Evolutionary conservation across 2,888 invertebrate genomes (phyloP).

Genomic region (Rhamnusium bicolor): DNA sequence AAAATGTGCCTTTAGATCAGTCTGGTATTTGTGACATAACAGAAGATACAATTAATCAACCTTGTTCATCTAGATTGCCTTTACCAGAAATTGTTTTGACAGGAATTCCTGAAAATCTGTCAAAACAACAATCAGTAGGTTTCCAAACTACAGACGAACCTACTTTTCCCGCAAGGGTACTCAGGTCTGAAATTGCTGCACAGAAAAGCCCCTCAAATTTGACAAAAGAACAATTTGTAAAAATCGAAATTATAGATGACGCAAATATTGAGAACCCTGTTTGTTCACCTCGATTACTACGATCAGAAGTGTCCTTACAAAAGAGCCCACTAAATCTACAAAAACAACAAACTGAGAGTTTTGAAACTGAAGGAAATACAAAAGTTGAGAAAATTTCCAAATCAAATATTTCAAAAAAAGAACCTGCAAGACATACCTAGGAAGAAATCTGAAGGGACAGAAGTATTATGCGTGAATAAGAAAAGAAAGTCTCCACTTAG

Average conservation of each 20-base stretch:
- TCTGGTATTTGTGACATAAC: not conserved
- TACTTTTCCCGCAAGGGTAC: too few relatives aligned
- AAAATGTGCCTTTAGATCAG: not conserved
- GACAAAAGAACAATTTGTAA: not conserved
- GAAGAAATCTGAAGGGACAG: not conserved
- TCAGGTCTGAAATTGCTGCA: too few relatives aligned
- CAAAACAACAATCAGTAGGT: not conserved
- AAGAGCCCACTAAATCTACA: not conserved
- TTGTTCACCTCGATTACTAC: not conserved
- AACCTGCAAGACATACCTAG: not conserved
- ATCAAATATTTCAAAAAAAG: not conserved
- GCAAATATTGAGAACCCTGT: not conserved
- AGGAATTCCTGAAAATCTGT: not conserved
- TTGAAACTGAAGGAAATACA: not conserved
- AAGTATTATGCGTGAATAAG: not conserved
- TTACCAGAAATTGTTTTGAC: not conserved
- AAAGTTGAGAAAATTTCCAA: not conserved
- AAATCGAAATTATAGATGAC: not conserved
- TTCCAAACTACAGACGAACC: not conserved
- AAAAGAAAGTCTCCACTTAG: not conserved
- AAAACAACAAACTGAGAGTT: not conserved
- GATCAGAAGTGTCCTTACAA: conserved; percentile 4
- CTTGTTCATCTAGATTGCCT: not conserved
- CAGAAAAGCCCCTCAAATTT: not conserved
- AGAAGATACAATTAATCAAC: not conserved